These are phyloP conservation scores for Acestrorhynchus altus DNA, from an alignment of 2,797 vertebrate genomes.

Conservation along the genomic window DNA sequence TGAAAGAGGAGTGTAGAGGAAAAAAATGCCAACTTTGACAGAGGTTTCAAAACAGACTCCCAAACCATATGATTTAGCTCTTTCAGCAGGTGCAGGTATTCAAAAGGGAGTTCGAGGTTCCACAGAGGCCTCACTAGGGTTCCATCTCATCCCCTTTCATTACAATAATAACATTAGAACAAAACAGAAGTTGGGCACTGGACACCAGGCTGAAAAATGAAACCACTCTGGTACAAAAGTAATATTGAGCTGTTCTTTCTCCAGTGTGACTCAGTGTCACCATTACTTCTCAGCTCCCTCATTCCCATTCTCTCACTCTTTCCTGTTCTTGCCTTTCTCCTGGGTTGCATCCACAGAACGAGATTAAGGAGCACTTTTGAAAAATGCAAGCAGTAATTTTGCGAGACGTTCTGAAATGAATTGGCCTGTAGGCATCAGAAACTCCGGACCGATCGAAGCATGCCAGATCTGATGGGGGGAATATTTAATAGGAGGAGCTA, in stretches of 20 bases:
- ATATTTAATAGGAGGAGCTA: slow-evolving; percentile 61
- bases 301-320: not conserved
- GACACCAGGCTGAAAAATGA: slow-evolving; percentile 28
- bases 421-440: slow-evolving; percentile 64
- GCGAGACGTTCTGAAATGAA: slow-evolving; percentile 68
- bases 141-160: not conserved
- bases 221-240: slow-evolving; percentile 34
- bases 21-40: too few relatives aligned
- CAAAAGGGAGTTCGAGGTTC: not conserved
- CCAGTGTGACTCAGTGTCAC: slow-evolving; percentile 12
- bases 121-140: too few relatives aligned
- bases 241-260: slow-evolving; percentile 9
- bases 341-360: slow-evolving; percentile 48
- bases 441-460: slow-evolving; percentile 60
- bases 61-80: not conserved
- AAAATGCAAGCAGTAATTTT: slow-evolving; percentile 71
- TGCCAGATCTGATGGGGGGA: slow-evolving; percentile 60
- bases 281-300: slow-evolving; percentile 2
- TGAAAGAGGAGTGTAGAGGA: too few relatives aligned
- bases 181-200: slow-evolving; percentile 14
- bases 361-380: slow-evolving; percentile 67
- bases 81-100: not conserved
- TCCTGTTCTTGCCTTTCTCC: slow-evolving; percentile 6
- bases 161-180: slow-evolving; percentile 16
- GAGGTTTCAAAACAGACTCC: too few relatives aligned